Percentiles rank a stretch among this genome's conserved stretches.
Conservation (phyloP, 2,113 vertebrate genomes). For the Myxocyprinus asiaticus region DNA sequence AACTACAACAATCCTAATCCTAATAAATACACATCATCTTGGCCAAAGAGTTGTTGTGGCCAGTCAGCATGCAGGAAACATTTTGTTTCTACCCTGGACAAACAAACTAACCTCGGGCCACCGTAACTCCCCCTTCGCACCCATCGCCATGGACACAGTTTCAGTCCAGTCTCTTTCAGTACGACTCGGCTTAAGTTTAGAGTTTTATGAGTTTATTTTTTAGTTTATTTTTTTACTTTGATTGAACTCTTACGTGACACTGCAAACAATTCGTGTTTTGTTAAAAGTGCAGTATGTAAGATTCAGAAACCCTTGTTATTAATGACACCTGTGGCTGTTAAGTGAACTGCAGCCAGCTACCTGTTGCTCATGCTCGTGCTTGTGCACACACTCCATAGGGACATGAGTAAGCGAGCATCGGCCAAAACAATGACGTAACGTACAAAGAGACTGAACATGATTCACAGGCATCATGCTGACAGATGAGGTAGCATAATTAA, state of each 20-base stretch:
- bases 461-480: too few species aligned
- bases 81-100: constrained; percentile 72
- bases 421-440: too few species aligned
- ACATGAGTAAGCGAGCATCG: too few species aligned
- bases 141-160: constrained; percentile 81
- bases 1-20: neutral
- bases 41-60: neutral
- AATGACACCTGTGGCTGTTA: too few species aligned
- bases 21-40: constrained; percentile 2
- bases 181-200: constrained; percentile 17
- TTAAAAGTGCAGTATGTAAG: constrained; percentile 51
- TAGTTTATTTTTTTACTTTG: constrained; percentile 24
- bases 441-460: too few species aligned
- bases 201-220: neutral
- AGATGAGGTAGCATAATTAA: too few species aligned
- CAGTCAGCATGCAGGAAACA: constrained; percentile 79
- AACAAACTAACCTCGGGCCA: constrained; percentile 73
- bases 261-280: constrained; percentile 29
- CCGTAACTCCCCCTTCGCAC: constrained; percentile 64
- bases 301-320: neutral
- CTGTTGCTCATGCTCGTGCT: too few species aligned
- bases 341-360: too few species aligned
- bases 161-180: constrained; percentile 57
- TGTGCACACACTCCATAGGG: too few species aligned
- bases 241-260: constrained; percentile 2